phyloP scores from a whole-genome alignment of 2,113 vertebrate species.

The Petromus typicus region DNA sequence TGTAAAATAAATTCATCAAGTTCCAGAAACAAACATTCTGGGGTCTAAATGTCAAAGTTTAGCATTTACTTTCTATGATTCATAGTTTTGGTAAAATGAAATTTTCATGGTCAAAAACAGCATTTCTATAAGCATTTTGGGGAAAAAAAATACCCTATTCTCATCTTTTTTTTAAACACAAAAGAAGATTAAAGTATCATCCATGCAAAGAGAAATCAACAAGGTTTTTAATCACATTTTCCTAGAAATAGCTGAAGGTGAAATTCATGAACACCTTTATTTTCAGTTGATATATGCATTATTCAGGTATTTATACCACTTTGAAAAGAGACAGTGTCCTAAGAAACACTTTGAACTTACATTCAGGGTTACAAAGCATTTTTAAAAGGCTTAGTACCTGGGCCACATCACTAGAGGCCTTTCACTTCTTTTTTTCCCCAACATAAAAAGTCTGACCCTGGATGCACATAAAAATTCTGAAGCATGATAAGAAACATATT shows the following conservation, averaged over 20 bases:
- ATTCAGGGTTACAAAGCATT: background rate
- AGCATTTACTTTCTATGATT: background rate
- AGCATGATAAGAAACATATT: background rate
- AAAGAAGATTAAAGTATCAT: slow-evolving; percentile 27
- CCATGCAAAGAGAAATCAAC: slow-evolving; percentile 54
- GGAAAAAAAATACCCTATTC: slow-evolving; percentile 30
- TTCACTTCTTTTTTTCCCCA: slow-evolving; percentile 16
- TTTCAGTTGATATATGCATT: background rate
- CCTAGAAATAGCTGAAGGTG: background rate
- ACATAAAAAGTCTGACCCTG: background rate
- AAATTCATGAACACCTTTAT: background rate
- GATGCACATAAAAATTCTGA: background rate
- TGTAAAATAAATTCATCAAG: background rate
- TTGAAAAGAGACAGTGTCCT: background rate
- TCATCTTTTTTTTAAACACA: slow-evolving; percentile 6
- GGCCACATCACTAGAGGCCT: slow-evolving; percentile 40
- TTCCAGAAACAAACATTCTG: background rate
- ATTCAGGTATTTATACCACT: background rate
- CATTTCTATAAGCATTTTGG: slow-evolving; percentile 47
- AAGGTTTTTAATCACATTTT: slow-evolving; percentile 50
- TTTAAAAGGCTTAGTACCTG: slow-evolving; percentile 40
- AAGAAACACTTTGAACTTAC: background rate
- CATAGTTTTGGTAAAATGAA: slow-evolving; percentile 6
- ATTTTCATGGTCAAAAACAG: background rate
- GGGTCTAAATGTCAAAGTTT: background rate